Percentiles rank a stretch among this genome's conserved stretches.
These are phyloP conservation scores for Ennomos fuscantarius DNA, from an alignment of 2,888 invertebrate genomes.

Conservation along the genomic window DNA sequence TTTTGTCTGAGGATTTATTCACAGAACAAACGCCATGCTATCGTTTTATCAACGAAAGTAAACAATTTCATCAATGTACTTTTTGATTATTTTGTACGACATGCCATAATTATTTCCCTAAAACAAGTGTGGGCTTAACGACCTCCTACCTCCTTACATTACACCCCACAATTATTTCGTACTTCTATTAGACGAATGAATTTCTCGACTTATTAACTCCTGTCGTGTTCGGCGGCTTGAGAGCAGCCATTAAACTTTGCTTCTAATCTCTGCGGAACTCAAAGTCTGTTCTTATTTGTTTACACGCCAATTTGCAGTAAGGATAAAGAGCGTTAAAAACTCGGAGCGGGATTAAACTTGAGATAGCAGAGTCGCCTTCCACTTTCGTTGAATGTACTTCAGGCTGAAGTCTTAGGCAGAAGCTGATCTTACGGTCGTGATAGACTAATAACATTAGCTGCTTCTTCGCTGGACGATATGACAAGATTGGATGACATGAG, in stretches of 20 bases:
- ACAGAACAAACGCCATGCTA: too few relatives aligned
- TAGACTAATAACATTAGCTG: too few relatives aligned
- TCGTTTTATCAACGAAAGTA: too few relatives aligned
- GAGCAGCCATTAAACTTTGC: conserved; percentile 37
- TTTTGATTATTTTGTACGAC: too few relatives aligned
- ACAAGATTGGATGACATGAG: too few relatives aligned
- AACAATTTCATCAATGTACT: too few relatives aligned
- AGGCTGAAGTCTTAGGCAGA: neutral
- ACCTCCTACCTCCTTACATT: neutral
- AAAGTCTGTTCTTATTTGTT: conserved; percentile 35
- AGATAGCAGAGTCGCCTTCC: conserved; percentile 19
- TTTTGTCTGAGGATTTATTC: too few relatives aligned
- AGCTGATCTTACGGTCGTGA: too few relatives aligned
- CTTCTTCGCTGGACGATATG: too few relatives aligned
- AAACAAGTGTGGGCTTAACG: too few relatives aligned
- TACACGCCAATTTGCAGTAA: conserved; percentile 40
- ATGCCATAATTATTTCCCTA: too few relatives aligned
- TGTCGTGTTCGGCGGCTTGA: conserved; percentile 29
- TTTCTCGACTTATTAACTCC: conserved; percentile 39
- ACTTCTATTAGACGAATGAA: conserved; percentile 25
- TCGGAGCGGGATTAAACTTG: conserved; percentile 23
- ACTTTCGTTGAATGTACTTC: conserved; percentile 21
- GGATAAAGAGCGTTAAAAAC: conserved; percentile 33
- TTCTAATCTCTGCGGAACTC: conserved; percentile 34
- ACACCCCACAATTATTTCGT: conserved; percentile 18